phyloP scores from a whole-genome alignment of 2,113 vertebrate species.

The Oceanodroma tethys region DNA sequence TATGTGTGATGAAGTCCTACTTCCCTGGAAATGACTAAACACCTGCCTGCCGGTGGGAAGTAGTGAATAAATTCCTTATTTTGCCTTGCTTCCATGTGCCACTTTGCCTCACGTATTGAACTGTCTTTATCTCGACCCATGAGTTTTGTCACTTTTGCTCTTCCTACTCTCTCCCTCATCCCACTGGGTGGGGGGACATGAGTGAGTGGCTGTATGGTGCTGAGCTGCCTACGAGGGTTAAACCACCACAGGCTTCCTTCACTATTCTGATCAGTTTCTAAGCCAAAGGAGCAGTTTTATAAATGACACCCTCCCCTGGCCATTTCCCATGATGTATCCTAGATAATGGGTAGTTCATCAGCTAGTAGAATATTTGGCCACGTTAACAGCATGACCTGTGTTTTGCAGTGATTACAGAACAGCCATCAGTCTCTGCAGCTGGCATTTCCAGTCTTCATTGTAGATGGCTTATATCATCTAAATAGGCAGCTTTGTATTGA shows the following conservation, averaged over 20 bases:
- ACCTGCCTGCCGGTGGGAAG: neutral
- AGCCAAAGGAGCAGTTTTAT: neutral
- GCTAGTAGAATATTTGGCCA: neutral
- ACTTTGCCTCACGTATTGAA: neutral
- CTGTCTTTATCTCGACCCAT: rapidly evolving
- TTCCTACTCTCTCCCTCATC: neutral
- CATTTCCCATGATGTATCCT: neutral
- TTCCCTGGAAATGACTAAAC: neutral
- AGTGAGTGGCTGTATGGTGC: neutral
- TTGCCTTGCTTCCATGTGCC: neutral
- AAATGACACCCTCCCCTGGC: neutral
- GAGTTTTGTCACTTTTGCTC: neutral
- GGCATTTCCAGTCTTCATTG: neutral
- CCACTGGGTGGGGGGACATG: rapidly evolving
- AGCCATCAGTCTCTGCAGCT: neutral
- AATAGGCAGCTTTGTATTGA: neutral
- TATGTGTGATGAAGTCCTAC: rapidly evolving
- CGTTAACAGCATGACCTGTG: neutral
- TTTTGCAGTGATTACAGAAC: neutral
- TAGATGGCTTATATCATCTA: neutral
- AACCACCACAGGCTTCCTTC: neutral
- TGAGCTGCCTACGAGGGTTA: neutral
- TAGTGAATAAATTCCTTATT: neutral
- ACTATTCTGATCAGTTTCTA: neutral
- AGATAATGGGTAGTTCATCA: neutral